A percentile compares a stretch with the other conserved stretches of the same genome.
Evolutionary conservation across 2,113 vertebrate genomes (phyloP).

Genomic region (Coptodon bakossiorum): DNA sequence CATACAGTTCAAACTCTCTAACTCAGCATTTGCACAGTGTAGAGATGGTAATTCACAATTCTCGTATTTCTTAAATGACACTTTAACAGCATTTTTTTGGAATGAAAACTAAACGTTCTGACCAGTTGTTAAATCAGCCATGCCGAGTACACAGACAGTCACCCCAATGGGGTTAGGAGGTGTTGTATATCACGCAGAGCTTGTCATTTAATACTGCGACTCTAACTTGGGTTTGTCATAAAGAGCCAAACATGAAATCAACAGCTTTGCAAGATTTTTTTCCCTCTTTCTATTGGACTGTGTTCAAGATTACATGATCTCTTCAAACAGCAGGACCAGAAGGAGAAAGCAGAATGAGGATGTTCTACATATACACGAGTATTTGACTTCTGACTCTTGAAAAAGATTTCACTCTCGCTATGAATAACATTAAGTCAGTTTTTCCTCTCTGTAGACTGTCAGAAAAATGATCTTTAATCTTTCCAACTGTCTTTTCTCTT

Average conservation of each 20-base stretch:
- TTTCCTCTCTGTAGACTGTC: background rate
- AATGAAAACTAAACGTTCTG: background rate
- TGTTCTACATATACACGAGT: background rate
- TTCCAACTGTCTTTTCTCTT: background rate
- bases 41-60: background rate
- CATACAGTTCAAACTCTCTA: background rate
- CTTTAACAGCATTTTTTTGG: conserved; percentile 2
- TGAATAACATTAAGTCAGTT: background rate
- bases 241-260: background rate
- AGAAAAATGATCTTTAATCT: background rate
- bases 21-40: background rate
- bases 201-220: background rate
- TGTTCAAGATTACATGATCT: background rate
- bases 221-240: background rate
- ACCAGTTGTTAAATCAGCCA: conserved; percentile 3
- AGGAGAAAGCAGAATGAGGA: background rate
- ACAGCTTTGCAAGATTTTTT: background rate
- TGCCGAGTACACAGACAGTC: background rate
- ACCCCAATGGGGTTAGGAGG: background rate
- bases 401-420: background rate
- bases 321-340: background rate
- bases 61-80: conserved; percentile 1
- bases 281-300: background rate
- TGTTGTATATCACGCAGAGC: background rate
- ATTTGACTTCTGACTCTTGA: background rate